Conservation (phyloP, 2,797 vertebrate species). For the Neostethus bicornis region DNA sequence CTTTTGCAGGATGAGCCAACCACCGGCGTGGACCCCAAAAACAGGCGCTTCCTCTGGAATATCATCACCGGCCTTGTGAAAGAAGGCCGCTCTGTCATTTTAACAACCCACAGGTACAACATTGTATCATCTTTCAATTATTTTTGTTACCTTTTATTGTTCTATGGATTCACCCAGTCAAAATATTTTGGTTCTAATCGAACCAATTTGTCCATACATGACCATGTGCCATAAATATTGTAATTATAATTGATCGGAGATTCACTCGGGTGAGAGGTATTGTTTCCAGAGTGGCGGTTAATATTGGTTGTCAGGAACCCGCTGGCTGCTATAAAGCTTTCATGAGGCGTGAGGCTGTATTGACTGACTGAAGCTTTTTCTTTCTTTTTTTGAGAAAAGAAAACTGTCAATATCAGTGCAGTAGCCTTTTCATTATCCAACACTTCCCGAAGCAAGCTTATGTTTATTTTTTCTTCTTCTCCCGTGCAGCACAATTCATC, state of each 20-base stretch:
- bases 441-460: constrained; percentile 45
- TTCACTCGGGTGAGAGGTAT: constrained; percentile 39
- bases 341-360: constrained; percentile 58
- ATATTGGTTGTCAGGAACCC: constrained; percentile 45
- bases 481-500: constrained; percentile 14
- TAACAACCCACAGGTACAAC: constrained; percentile 94
- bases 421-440: constrained; percentile 60
- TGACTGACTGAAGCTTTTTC: constrained; percentile 44
- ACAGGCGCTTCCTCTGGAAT: constrained; percentile 96
- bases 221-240: constrained; percentile 25
- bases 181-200: constrained; percentile 27
- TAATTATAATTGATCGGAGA: constrained; percentile 47
- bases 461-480: constrained; percentile 37
- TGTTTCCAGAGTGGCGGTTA: constrained; percentile 48
- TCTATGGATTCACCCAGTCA: constrained; percentile 2
- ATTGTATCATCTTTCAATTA: constrained; percentile 5
- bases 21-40: constrained; percentile 98
- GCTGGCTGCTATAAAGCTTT: constrained; percentile 54
- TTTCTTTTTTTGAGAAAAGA: constrained; percentile 44
- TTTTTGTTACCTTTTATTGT: too few relatives aligned
- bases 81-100: constrained; percentile 93
- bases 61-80: constrained; percentile 94
- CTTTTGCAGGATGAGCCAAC: constrained; percentile 94
- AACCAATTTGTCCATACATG: constrained; percentile 6
- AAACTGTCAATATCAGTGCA: constrained; percentile 54